Percentiles rank a stretch among this genome's conserved stretches.
Evolutionary conservation across 2,888 invertebrate species (phyloP).

Genomic region (Acanthacorydalis orientalis): DNA sequence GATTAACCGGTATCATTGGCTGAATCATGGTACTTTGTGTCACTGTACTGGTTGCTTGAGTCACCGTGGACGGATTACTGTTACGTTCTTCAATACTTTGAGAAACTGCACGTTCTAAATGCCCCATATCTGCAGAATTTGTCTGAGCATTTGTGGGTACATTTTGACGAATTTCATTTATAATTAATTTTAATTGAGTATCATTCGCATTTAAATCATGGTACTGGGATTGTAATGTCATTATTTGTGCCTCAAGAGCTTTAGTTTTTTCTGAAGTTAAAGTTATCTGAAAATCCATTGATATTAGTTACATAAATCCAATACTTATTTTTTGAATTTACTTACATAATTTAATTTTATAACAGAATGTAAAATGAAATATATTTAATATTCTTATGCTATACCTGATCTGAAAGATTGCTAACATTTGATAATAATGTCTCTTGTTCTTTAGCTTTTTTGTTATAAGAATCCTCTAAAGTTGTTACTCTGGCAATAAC

Average conservation of each 20-base stretch:
- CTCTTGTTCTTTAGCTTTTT: conserved; percentile 13
- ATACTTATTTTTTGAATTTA: background rate
- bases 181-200: conserved; percentile 1
- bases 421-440: conserved; percentile 15
- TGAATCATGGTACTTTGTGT: no score
- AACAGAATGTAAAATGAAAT: no score
- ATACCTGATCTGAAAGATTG: conserved; percentile 19
- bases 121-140: no score
- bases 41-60: no score
- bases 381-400: no score
- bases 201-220: conserved; percentile 6
- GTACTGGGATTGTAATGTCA: conserved; percentile 5
- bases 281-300: conserved; percentile 5
- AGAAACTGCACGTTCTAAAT: no score
- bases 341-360: no score
- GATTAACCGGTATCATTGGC: no score
- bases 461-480: conserved; percentile 21
- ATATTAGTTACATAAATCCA: background rate
- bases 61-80: no score
- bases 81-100: no score
- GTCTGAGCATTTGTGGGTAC: background rate
- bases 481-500: conserved; percentile 25
- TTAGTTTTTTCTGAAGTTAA: conserved; percentile 5
- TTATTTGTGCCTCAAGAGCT: conserved; percentile 4
- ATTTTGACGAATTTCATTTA: background rate